phyloP scores from a whole-genome alignment of 2,113 vertebrate genomes.

The Isurus oxyrinchus region DNA sequence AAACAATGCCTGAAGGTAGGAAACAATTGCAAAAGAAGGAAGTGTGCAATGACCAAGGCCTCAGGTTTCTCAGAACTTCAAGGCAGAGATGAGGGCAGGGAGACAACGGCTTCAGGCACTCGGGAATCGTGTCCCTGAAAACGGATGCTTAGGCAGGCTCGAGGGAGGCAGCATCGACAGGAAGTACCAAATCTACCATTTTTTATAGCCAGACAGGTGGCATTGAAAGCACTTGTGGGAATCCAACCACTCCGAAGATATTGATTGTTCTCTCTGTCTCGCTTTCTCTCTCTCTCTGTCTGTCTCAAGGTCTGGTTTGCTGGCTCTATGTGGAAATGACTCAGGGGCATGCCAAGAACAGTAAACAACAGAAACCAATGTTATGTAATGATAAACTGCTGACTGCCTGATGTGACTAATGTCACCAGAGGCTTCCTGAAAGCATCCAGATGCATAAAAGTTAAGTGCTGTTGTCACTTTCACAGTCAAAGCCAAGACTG shows the following conservation, averaged over 20 bases:
- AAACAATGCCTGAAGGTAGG: background rate
- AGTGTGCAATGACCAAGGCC: background rate
- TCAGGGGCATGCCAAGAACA: background rate
- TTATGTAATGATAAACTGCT: background rate
- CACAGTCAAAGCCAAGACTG: background rate
- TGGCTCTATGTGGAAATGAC: background rate
- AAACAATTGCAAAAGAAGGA: background rate
- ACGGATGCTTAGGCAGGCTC: background rate
- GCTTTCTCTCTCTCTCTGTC: background rate
- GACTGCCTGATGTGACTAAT: background rate
- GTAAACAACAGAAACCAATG: background rate
- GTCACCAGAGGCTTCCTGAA: background rate
- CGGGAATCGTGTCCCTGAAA: background rate
- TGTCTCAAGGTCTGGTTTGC: background rate
- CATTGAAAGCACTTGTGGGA: background rate
- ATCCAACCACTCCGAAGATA: background rate
- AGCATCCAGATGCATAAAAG: background rate
- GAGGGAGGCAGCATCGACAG: background rate
- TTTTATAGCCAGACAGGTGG: background rate
- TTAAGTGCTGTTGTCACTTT: background rate
- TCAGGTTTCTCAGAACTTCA: background rate
- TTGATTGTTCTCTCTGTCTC: background rate
- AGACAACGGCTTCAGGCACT: background rate
- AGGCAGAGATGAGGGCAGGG: background rate
- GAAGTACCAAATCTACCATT: background rate